Base-by-base conservation (phyloP, 2,113 vertebrate genomes). In the Myxocyprinus asiaticus region DNA sequence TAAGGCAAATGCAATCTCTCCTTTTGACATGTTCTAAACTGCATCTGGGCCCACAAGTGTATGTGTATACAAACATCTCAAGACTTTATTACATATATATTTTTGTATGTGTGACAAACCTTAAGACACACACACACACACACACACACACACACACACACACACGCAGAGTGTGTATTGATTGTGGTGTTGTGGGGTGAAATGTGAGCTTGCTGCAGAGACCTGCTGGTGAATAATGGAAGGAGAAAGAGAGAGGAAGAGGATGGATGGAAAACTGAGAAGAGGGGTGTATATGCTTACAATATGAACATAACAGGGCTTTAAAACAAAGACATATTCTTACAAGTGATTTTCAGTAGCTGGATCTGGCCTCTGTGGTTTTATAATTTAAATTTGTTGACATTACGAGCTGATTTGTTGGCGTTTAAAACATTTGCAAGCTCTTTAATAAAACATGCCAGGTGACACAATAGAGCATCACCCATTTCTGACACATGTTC, bases 81-180 rank as follows among this genome's bases (percentile, higher is more conserved):
- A 33, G 22, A 33, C 22, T 33, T 33, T 33, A 33, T 33, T 33
- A 33, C 22, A 33, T 33, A 33, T 33, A 33, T 3, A 33, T 33
- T 33, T 33, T 33, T 33, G 3, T 33, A 33, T 33, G 1, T 33
- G 22, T 33, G 22, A 33, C 22, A 33, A 33, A 33, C 22, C 22
- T 33, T 33, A 33, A 33, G 22, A 33, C 22, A 33, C 22, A 33
- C 22, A 33, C 22, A 33, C 22, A 33, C 22, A 48, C 47, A 48
- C 47, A 7, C 47, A 48, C 47, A 48, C 45, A 7, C 22, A 48
- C 10, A n/a, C 47, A 45, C 58, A n/a, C 58, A 66, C 15, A 73
- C 53, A 50, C 47, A 64, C 69, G 43, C 45, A 61, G 22, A 73
- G 53, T 47, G n/a, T 43, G 70, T 42, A 58, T 71, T 72, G 78